Base-by-base conservation (phyloP, 2,888 invertebrate species). In the Oscheius sp. region DNA sequence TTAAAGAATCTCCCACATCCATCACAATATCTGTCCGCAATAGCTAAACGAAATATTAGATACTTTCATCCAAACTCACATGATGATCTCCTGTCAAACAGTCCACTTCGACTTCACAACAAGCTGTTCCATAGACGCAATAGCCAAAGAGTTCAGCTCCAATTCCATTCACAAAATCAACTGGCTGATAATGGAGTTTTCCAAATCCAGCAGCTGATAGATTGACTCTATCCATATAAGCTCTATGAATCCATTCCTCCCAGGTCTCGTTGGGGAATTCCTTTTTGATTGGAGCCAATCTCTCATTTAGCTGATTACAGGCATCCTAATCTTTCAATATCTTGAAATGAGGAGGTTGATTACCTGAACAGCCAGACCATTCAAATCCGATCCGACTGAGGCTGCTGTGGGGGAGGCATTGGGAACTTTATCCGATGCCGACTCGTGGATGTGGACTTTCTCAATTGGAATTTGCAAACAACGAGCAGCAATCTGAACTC, bases 1-100 rank as follows among this genome's bases (percentile, higher is more conserved):
- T 96, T 65, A 96, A 88, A 88, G 95, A 95, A 80, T 93, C 92
- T 0, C 96, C 96, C 78, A 96, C 90, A 89, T 96, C 96, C 96
- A 96, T 96, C 0, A 96, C 95, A 80, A 96, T 95, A 84, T 96
- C 95, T 0, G 93, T 92, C 83, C 92, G 90, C 37, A 94, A 87
- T 1, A 95, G 92, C 91, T 91, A 78, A 23, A 76, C 46, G 10
- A 29, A 8, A 4, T 15, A 34, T 50, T 31, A 10, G 12, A 29
- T 17, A 33, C 5, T 10, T 3, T 10, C 27, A 20, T 12, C 12
- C 4, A 23, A 17, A 27, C 68, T 45, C 29, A 91, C 91, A 89
- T 92, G 91, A 88, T 96, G 95, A 86, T 96, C 95, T 6, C 96
- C 96, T 27, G 95, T 95, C 0, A 96, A 89, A 81, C 94, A 94